Evolutionary conservation across 2,113 vertebrate species (phyloP).

Genomic region (Oreochromis aureus): DNA sequence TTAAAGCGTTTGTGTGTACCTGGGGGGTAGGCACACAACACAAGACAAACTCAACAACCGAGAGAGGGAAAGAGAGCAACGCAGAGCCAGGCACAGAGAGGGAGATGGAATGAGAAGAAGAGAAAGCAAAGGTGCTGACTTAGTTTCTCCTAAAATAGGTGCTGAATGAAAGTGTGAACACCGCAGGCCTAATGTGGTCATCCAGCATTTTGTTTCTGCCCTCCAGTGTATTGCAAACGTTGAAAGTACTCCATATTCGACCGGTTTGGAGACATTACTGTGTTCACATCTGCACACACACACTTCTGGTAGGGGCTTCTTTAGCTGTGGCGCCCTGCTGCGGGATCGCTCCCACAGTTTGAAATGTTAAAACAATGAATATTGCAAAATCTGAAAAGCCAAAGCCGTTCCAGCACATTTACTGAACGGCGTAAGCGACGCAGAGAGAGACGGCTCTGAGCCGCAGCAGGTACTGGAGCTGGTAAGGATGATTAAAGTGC

Average conservation of each 20-base stretch:
- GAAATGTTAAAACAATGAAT: constrained; percentile 15
- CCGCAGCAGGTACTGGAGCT: neutral
- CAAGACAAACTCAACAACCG: constrained; percentile 58
- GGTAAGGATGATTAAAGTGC: rapidly evolving
- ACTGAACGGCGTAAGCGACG: neutral
- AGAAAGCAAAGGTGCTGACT: neutral
- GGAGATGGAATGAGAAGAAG: neutral
- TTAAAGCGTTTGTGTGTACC: constrained; percentile 67
- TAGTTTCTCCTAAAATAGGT: neutral
- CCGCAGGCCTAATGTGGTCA: constrained; percentile 32
- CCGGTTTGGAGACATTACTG: neutral
- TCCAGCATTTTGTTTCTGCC: constrained; percentile 2
- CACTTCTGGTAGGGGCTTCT: neutral
- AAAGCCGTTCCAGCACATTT: neutral
- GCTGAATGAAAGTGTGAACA: neutral
- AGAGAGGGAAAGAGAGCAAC: neutral
- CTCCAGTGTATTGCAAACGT: constrained; percentile 17
- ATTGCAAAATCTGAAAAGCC: neutral
- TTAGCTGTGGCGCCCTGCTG: neutral
- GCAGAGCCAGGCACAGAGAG: neutral
- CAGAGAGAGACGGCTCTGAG: neutral
- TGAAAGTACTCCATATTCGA: neutral
- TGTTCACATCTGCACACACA: neutral
- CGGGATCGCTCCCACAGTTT: neutral
- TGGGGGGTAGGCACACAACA: constrained; percentile 45